Conservation (phyloP, 2,113 vertebrate genomes). For the Amazona vittata region DNA sequence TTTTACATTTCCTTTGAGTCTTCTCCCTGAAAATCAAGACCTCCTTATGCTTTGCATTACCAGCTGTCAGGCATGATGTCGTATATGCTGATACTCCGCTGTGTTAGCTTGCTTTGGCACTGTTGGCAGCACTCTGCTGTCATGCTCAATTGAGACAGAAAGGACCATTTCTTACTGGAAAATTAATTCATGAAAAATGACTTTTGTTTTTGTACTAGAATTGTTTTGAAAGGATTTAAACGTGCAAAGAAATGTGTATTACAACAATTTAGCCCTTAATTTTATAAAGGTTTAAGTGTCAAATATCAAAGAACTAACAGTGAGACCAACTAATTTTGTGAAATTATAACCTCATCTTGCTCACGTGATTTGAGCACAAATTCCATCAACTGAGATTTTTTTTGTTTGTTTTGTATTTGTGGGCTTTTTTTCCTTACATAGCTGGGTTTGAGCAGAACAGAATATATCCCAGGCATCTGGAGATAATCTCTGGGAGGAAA, state of each 20-base stretch:
- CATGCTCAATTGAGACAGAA: slow-evolving; percentile 44
- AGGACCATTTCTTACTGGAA: slow-evolving; percentile 1
- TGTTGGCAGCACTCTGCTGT: slow-evolving; percentile 32
- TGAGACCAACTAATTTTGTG: neutral
- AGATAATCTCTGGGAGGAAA: neutral
- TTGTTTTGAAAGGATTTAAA: slow-evolving; percentile 29
- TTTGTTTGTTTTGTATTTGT: neutral
- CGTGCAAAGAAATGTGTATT: neutral
- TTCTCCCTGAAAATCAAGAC: slow-evolving; percentile 57
- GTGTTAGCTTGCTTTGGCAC: slow-evolving; percentile 8
- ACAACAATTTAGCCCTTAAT: neutral
- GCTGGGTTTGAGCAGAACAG: neutral
- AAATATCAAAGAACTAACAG: neutral
- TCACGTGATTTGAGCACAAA: neutral
- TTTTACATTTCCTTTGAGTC: slow-evolving; percentile 33
- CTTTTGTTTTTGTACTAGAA: neutral
- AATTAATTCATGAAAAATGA: slow-evolving; percentile 18
- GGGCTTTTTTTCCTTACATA: neutral
- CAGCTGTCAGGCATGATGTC: slow-evolving; percentile 23
- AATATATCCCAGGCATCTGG: neutral
- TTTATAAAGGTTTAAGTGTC: slow-evolving; percentile 7
- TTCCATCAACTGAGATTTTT: neutral
- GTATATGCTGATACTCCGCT: neutral
- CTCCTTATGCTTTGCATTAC: slow-evolving; percentile 55
- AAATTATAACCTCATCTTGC: neutral